Evolutionary conservation across 2,797 vertebrate species (phyloP).

Genomic region (Iguana delicatissima): DNA sequence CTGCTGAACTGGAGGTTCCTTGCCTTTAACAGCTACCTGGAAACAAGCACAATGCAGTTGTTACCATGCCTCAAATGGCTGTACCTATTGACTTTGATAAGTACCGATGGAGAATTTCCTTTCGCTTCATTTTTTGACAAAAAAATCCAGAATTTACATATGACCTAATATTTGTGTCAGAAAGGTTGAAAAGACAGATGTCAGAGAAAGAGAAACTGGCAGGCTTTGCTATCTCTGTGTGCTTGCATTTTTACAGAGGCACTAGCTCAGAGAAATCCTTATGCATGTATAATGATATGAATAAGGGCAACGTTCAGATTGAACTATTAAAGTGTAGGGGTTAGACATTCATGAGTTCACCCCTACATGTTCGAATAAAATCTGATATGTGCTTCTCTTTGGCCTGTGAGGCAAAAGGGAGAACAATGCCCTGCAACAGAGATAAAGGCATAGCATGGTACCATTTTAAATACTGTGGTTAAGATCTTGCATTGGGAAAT

Average conservation of each 20-base stretch:
- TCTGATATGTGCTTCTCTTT: background rate
- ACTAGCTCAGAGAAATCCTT: background rate
- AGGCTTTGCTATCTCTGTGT: background rate
- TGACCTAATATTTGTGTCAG: background rate
- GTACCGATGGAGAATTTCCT: no score
- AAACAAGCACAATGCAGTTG: background rate
- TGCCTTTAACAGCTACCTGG: background rate
- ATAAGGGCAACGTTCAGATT: background rate
- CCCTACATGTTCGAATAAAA: background rate
- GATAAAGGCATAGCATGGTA: background rate
- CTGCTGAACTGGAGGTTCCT: background rate
- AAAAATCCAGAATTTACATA: no score
- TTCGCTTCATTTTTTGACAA: no score
- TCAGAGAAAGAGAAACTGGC: background rate
- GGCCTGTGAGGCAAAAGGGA: background rate
- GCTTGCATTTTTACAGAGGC: background rate
- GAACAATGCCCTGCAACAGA: no score
- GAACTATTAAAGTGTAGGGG: background rate
- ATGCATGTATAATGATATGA: background rate
- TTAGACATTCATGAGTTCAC: background rate
- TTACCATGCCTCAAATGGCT: background rate
- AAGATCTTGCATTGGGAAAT: no score
- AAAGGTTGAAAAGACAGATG: background rate
- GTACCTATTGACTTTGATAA: background rate
- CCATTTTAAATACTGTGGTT: background rate